phyloP scores from a whole-genome alignment of 2,888 invertebrate genomes.

The Protophormia terraenovae region DNA sequence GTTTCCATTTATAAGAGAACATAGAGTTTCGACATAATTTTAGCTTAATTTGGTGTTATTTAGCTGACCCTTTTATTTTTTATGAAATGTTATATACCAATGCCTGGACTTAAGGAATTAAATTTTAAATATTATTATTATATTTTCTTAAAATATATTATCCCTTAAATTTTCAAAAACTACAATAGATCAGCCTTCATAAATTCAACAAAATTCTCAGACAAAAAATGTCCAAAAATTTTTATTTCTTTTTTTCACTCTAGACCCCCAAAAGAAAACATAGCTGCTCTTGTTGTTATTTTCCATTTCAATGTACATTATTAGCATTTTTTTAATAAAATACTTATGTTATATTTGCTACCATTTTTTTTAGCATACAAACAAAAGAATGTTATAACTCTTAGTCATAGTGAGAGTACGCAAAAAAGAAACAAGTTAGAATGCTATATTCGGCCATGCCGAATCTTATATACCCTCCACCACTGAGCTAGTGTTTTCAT shows the following conservation, averaged over 20 bases:
- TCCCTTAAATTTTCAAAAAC: neutral
- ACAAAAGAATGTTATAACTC: conserved; percentile 27
- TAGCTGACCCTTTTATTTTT: too few species aligned
- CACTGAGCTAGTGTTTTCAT: too few species aligned
- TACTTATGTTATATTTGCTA: neutral
- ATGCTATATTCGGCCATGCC: too few species aligned
- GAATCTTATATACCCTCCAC: too few species aligned
- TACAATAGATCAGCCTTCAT: neutral
- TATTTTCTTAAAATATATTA: too few species aligned
- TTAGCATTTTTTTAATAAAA: conserved; percentile 29
- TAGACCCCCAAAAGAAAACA: neutral
- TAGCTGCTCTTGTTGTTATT: conserved; percentile 1
- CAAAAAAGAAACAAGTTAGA: too few species aligned
- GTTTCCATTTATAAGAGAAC: too few species aligned
- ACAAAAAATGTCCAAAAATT: neutral
- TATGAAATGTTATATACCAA: too few species aligned
- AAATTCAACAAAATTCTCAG: neutral
- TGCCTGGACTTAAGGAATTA: too few species aligned
- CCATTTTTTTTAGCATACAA: neutral
- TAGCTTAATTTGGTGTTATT: too few species aligned
- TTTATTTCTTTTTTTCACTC: neutral
- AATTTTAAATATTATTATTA: too few species aligned
- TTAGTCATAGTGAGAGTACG: neutral
- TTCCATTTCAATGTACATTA: conserved; percentile 25
- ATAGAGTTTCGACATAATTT: too few species aligned